Evolutionary conservation across 1,140 invertebrate species (phyloP).

Genomic region (Zaprionus africanus): DNA sequence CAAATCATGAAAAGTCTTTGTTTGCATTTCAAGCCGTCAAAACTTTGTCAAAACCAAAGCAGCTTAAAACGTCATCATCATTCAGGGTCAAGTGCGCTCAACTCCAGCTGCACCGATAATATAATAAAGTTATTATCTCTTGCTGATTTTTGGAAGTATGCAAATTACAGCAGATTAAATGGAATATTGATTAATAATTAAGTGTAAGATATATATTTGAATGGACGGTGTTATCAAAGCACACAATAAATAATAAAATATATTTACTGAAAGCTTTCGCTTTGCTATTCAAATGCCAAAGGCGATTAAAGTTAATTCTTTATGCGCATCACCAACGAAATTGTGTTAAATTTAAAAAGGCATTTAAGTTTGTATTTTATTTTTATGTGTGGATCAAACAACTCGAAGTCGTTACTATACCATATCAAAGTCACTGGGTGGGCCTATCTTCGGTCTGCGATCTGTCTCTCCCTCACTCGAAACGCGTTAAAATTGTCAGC

Average conservation of each 20-base stretch:
- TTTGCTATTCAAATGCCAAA: not conserved
- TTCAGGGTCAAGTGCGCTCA: not conserved
- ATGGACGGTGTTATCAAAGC: constrained; percentile 5
- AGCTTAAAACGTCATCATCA: not conserved
- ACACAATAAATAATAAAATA: not conserved
- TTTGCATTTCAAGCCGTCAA: no score
- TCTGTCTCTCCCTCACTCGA: constrained; percentile 10
- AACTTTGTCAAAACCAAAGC: no score
- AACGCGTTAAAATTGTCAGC: constrained; percentile 53
- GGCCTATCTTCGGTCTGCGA: constrained; percentile 24
- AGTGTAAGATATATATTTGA: not conserved
- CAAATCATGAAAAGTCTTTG: no score
- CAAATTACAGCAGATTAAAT: not conserved
- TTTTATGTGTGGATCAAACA: not conserved
- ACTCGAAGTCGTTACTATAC: not conserved
- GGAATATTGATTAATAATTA: not conserved
- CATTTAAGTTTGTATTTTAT: constrained; percentile 8
- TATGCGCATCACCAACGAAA: constrained; percentile 1
- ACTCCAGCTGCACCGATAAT: not conserved
- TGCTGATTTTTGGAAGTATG: not conserved
- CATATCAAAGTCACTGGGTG: not conserved
- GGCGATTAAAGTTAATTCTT: not conserved
- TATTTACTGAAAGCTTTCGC: not conserved
- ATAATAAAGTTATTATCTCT: not conserved
- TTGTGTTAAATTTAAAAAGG: not conserved